Evolutionary conservation across 2,113 vertebrate species (phyloP).

Genomic region (Erythrolamprus reginae): DNA sequence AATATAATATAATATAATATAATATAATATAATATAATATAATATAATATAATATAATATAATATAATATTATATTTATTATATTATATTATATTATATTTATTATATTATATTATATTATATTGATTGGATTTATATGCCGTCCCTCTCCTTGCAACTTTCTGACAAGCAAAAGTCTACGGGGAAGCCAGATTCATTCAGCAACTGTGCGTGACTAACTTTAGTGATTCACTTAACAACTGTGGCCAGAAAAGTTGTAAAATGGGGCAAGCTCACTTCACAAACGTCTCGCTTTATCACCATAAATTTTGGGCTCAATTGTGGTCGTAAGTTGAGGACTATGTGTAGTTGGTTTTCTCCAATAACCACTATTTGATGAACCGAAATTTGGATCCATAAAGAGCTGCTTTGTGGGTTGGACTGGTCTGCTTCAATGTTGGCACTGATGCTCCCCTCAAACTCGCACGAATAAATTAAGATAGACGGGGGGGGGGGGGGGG

Average conservation of each 20-base stretch:
- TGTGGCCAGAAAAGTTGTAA: not conserved
- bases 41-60: no score
- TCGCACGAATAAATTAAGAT: not conserved
- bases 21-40: no score
- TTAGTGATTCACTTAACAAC: not conserved
- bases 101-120: no score
- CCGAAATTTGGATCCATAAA: not conserved
- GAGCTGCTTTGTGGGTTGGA: not conserved
- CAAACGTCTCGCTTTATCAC: not conserved
- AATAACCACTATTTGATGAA: no score
- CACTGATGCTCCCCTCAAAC: not conserved
- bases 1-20: no score
- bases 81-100: no score
- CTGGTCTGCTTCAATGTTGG: not conserved
- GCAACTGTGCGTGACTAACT: not conserved
- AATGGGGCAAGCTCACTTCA: not conserved
- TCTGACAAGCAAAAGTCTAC: not conserved
- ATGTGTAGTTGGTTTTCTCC: no score
- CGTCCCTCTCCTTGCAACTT: not conserved
- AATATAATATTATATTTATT: no score
- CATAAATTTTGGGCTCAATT: not conserved
- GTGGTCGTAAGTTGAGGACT: not conserved
- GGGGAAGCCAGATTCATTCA: not conserved
- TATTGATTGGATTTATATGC: no score
- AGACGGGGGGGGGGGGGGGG: not conserved